Conservation (phyloP, 2,888 invertebrate genomes). For the Hermaeophaga mercurialis region DNA sequence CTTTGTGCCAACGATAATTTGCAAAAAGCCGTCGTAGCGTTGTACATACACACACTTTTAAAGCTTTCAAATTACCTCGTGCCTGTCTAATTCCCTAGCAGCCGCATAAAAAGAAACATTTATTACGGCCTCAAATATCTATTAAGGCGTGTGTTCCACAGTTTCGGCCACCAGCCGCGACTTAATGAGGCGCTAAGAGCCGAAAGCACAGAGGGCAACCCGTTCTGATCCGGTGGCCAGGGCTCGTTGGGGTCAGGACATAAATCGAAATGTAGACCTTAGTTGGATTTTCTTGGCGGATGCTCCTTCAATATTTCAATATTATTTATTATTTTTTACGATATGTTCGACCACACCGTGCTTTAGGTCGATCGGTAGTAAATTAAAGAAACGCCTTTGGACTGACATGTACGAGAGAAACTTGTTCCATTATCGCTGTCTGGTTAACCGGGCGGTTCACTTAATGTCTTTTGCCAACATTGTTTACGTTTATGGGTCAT, state of each 20-base stretch:
- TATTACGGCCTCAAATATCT: conserved; percentile 34
- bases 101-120: conserved; percentile 38
- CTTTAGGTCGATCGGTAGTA: too few species aligned
- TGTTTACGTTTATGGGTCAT: too few species aligned
- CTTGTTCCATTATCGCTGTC: too few species aligned
- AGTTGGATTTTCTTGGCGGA: conserved; percentile 23
- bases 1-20: conserved; percentile 21
- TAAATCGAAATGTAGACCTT: conserved; percentile 43
- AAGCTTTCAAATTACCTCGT: conserved; percentile 36
- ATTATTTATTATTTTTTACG: conserved; percentile 20
- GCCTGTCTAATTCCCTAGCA: conserved; percentile 37
- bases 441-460: too few species aligned
- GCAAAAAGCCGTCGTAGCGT: conserved; percentile 22
- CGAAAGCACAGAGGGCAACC: conserved; percentile 34
- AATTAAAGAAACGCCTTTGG: too few species aligned
- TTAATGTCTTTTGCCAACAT: too few species aligned
- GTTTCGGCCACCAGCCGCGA: conserved; percentile 40
- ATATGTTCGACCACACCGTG: too few species aligned
- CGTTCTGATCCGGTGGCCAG: conserved; percentile 45
- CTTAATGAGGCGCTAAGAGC: conserved; percentile 48
- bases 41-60: conserved; percentile 21
- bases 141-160: conserved; percentile 37
- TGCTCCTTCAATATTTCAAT: conserved; percentile 15
- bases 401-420: too few species aligned
- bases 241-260: conserved; percentile 42